Conservation (phyloP, 1,140 invertebrate species). For the Kradibia gibbosae region DNA sequence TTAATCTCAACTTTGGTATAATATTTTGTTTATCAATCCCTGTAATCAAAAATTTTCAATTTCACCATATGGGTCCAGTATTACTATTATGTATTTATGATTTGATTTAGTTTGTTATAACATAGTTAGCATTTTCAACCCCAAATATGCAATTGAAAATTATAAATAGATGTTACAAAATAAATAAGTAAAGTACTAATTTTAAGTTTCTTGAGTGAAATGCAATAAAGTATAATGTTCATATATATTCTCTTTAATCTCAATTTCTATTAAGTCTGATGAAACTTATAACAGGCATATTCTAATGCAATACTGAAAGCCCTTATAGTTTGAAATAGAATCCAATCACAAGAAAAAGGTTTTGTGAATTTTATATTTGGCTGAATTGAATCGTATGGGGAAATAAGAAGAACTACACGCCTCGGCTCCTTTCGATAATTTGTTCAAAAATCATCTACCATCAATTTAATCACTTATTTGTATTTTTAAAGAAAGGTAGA, state of each 20-base stretch:
- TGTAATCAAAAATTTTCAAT: background rate
- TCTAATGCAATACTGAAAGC: background rate
- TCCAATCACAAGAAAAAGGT: background rate
- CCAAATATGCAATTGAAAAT: no score
- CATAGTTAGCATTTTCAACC: no score
- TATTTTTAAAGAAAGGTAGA: background rate
- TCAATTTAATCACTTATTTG: background rate
- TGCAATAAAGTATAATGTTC: no score
- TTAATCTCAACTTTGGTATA: background rate
- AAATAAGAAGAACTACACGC: slow-evolving; percentile 18
- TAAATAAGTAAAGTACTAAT: no score
- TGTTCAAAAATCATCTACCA: slow-evolving; percentile 16
- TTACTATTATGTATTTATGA: no score
- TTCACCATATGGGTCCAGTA: no score
- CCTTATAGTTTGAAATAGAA: background rate
- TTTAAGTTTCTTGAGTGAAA: no score
- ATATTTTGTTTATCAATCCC: background rate
- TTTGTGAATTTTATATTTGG: background rate
- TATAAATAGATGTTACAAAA: no score
- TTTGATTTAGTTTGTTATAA: no score
- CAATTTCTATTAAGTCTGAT: background rate
- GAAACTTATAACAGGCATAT: background rate
- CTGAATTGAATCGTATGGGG: slow-evolving; percentile 31
- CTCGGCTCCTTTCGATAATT: background rate
- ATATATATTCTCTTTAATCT: background rate